Evolutionary conservation across 2,888 invertebrate species (phyloP).

Genomic region (Orchestes rusci): DNA sequence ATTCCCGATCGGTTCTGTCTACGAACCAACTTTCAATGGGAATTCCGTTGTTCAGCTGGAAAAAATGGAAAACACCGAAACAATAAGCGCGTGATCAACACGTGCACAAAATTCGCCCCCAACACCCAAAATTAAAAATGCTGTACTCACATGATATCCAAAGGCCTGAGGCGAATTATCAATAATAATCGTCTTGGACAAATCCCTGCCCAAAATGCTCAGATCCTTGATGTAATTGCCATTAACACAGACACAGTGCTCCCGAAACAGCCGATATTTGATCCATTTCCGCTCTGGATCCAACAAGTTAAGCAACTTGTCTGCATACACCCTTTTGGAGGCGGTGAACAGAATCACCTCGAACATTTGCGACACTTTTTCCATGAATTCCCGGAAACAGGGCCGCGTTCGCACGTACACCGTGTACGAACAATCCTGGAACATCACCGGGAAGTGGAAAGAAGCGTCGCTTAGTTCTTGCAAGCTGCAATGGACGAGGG

Average conservation of each 20-base stretch:
- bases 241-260: slow-evolving; percentile 91
- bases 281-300: slow-evolving; percentile 86
- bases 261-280: slow-evolving; percentile 86
- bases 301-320: slow-evolving; percentile 83
- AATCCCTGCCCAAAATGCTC: slow-evolving; percentile 84
- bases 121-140: too few species aligned
- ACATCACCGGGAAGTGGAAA: slow-evolving; percentile 87
- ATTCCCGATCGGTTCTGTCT: slow-evolving; percentile 80
- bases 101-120: too few species aligned
- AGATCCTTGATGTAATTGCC: slow-evolving; percentile 96
- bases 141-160: slow-evolving; percentile 66
- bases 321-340: slow-evolving; percentile 91
- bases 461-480: slow-evolving; percentile 88
- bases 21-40: slow-evolving; percentile 97
- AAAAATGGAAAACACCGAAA: slow-evolving; percentile 26
- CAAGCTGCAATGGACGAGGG: slow-evolving; percentile 89
- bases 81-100: slow-evolving; percentile 7
- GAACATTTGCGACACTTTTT: slow-evolving; percentile 74
- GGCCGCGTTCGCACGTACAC: slow-evolving; percentile 82
- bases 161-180: slow-evolving; percentile 92
- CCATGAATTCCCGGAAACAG: slow-evolving; percentile 85
- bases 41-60: slow-evolving; percentile 87
- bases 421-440: slow-evolving; percentile 86
- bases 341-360: slow-evolving; percentile 89
- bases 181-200: slow-evolving; percentile 80